phyloP scores from a whole-genome alignment of 2,113 vertebrate species.

The Heterotis niloticus region DNA sequence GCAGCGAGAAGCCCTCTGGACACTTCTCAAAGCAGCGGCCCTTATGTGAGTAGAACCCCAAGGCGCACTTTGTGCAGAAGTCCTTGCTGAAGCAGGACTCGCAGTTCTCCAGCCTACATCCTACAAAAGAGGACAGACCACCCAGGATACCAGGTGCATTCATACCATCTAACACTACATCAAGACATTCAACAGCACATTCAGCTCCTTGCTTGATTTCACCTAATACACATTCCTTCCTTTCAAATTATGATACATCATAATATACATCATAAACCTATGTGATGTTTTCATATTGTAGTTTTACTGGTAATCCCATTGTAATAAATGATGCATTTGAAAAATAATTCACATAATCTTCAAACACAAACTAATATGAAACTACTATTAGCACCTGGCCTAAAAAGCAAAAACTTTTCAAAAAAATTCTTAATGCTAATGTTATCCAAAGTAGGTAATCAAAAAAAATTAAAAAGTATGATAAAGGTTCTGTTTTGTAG shows the following conservation, averaged over 20 bases:
- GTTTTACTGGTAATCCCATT: not conserved
- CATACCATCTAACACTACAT: no score
- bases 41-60: conserved; percentile 91
- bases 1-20: conserved; percentile 85
- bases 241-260: no score
- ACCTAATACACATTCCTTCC: no score
- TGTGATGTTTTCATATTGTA: not conserved
- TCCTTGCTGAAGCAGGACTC: conserved; percentile 99
- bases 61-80: conserved; percentile 98
- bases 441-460: conserved; percentile 6
- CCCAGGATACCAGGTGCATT: no score
- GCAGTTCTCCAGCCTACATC: conserved; percentile 98
- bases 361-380: not conserved
- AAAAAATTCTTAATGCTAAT: conserved; percentile 1
- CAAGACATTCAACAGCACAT: no score
- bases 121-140: conserved; percentile 54
- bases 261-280: not conserved
- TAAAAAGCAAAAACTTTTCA: not conserved
- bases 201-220: no score
- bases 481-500: not conserved
- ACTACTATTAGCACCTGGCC: not conserved
- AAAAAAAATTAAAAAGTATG: not conserved
- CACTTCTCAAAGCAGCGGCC: conserved; percentile 93
- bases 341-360: not conserved
- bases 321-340: not conserved